phyloP scores from a whole-genome alignment of 2,797 vertebrate species.

The Syndactyla subalaris region DNA sequence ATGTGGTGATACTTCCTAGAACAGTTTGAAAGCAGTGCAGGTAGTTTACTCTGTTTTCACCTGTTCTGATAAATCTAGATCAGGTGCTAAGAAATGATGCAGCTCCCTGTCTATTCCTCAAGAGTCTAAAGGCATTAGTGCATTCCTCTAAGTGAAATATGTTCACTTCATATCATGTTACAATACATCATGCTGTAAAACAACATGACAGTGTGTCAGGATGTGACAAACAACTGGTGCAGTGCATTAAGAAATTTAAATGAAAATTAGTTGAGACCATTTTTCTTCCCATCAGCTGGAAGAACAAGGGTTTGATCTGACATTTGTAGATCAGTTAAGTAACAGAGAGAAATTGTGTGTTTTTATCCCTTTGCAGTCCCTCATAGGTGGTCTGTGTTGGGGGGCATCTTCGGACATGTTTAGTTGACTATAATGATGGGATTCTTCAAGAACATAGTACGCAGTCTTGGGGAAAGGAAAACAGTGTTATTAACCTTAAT shows the following conservation, averaged over 20 bases:
- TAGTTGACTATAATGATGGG: not conserved
- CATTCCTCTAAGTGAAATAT: constrained; percentile 57
- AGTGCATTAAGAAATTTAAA: constrained; percentile 65
- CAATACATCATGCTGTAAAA: constrained; percentile 43
- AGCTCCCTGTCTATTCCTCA: not conserved
- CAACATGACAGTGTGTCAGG: constrained; percentile 19
- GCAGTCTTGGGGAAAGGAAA: not conserved
- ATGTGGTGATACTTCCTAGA: not conserved
- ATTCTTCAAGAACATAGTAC: not conserved
- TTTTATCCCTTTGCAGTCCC: not conserved
- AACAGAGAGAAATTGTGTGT: not conserved
- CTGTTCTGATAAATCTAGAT: constrained; percentile 36
- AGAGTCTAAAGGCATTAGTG: constrained; percentile 34
- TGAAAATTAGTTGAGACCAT: constrained; percentile 47
- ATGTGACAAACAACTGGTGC: constrained; percentile 50
- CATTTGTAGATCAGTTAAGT: constrained; percentile 26
- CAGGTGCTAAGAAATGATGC: constrained; percentile 6
- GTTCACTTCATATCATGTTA: constrained; percentile 46
- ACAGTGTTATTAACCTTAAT: not conserved
- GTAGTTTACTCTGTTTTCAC: constrained; percentile 7
- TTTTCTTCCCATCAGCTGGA: constrained; percentile 56
- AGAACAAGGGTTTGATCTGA: not conserved
- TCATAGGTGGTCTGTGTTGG: not conserved
- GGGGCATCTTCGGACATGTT: not conserved
- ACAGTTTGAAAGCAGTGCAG: not conserved